Evolutionary conservation across 2,888 invertebrate species (phyloP), one percentile per base, ranked within the genome.

Genomic region (Anagyrus pseudococci): DNA sequence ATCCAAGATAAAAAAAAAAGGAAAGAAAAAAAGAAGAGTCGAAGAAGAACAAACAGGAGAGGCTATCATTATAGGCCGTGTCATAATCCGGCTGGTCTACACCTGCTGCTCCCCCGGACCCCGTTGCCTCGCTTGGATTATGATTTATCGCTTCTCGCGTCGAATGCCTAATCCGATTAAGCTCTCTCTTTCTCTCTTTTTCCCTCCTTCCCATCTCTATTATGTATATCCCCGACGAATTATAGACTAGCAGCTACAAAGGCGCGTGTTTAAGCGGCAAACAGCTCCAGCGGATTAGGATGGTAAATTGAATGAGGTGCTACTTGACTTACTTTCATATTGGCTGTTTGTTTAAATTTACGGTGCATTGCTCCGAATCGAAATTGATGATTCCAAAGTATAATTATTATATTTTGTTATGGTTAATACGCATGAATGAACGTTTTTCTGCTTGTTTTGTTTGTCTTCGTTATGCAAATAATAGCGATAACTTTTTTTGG

Each of bases 121-220:
- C n/a, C n/a, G n/a, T 37, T 2, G 13, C 4, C 57, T 58, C 40
- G 43, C 54, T 52, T 60, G 62, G 60, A 62, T 64, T 63, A 58
- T 68, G 64, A 65, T 66, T 61, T 67, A 71, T 71, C 67, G 58
- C 43, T 20, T 20, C 57, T 41, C 67, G 37, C 54, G 67, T 60
- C 62, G 61, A 64, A 62, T 50, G 59, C 33, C 62, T 70, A 70
- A 71, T 70, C 69, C 67, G 70, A 70, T 70, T 67, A 68, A 55
- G 48, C 53, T 52, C 53, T 60, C 65, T 49, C 25, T 52, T 49
- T 58, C 55, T 62, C 52, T 61, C 29, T 37, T 4, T 37, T 37
- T n/a, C n/a, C n/a, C n/a, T n/a, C n/a, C n/a, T n/a, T n/a, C n/a
- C n/a, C n/a, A n/a, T n/a, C n/a, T n/a, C n/a, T n/a, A n/a, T n/a